Evolutionary conservation across 2,888 invertebrate genomes (phyloP), one percentile per base, ranked within the genome.

Genomic region (Sarcophaga carnaria): DNA sequence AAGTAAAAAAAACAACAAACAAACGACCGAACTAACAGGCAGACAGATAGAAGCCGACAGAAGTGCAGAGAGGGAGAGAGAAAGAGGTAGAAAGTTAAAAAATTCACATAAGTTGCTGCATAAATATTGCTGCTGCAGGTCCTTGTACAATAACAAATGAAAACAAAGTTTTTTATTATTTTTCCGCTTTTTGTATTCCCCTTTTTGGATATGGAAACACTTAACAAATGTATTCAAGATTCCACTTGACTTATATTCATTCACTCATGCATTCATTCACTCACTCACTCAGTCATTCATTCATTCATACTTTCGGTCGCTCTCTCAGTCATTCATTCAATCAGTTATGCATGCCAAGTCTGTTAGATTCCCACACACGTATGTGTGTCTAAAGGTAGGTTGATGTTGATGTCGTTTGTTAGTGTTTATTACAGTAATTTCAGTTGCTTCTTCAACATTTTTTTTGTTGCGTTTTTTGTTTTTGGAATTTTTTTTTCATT

Each of bases 161-260:
- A 59, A 59, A 59, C n/a, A n/a, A 59, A 12, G 5, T 17, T 59
- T 12, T 4, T 59, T 37, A 6, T 37, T 37, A 37, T 37, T 49
- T 49, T 49, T 12, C 14, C 12, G 12, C 3, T 17, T 54, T 12
- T 17, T 54, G 1, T 54, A 5, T 17, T 3, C 54, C 54, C 54
- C 10, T 37, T 37, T 37, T 37, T 54, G 17, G 14, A 62, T 62
- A 22, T 62, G 62, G 22, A 62, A 62, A 62, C 4, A 22, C 63
- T 63, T 64, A n/a, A 37, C n/a, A 37, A 64, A 59, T 71, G 27
- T 60, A 66, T 66, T 80, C 59, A 25, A 45, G 54, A 66, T 25
- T 72, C 22, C 59, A 80, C 80, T 80, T 72, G 80, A 72, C 72
- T 72, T 72, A 72, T 66, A 80, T 72, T 54, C 27, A 12, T 64